Conservation (phyloP, 2,888 invertebrate species). For the Tethea ocularis region DNA sequence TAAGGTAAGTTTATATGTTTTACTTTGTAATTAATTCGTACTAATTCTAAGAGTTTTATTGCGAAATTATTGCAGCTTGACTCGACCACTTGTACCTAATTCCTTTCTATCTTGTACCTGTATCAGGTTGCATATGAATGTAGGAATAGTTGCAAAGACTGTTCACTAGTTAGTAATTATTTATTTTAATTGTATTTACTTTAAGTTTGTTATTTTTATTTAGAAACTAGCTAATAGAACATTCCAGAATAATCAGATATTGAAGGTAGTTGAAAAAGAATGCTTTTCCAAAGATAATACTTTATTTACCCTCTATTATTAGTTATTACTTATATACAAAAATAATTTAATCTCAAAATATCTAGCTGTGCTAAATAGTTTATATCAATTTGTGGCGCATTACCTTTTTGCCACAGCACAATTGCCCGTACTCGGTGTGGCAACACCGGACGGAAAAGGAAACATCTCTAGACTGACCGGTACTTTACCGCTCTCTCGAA, state of each 20-base stretch:
- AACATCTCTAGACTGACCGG: too few relatives aligned
- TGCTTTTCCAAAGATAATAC: neutral
- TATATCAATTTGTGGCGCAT: neutral
- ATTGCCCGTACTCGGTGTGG: too few relatives aligned
- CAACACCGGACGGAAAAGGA: too few relatives aligned
- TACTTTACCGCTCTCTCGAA: too few relatives aligned
- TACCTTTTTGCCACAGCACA: too few relatives aligned
- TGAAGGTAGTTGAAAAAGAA: neutral
- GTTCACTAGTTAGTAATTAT: neutral
- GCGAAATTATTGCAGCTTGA: neutral
- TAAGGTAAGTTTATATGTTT: neutral
- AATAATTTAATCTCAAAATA: neutral
- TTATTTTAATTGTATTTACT: neutral
- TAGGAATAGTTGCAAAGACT: neutral
- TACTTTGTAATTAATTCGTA: neutral
- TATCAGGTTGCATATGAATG: neutral
- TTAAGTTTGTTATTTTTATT: neutral
- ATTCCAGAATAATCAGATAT: neutral
- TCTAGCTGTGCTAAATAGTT: neutral
- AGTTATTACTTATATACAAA: too few relatives aligned
- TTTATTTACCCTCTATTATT: too few relatives aligned
- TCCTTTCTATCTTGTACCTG: neutral
- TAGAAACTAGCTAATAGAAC: neutral
- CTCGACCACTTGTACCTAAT: neutral
- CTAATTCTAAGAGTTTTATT: neutral